Evolutionary conservation across 2,888 invertebrate genomes (phyloP), one percentile per base, ranked within the genome.

Genomic region (Caenorhabditis japonica): DNA sequence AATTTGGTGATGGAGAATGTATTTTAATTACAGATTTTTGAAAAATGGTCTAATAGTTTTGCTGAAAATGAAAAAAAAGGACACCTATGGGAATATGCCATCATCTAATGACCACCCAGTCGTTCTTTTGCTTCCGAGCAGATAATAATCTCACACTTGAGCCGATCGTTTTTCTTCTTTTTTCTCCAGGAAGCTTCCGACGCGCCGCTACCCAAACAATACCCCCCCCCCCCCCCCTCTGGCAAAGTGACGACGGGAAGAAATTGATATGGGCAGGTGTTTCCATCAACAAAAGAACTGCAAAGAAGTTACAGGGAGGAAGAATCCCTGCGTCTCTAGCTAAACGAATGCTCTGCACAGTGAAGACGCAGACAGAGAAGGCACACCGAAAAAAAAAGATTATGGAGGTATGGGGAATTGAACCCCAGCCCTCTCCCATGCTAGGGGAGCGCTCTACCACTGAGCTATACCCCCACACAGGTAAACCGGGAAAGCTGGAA

Each of bases 371-470:
- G n/a, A n/a, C n/a, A n/a, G n/a, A n/a, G n/a, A n/a, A n/a, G n/a
- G n/a, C n/a, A n/a, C n/a, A n/a, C n/a, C n/a, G n/a, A n/a, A 38
- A 33, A 51, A 69, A 51, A 69, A 69, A 30, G 19, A 39, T 71
- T 60, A 39, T 78, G 78, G 78, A 80, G 76, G 73, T 76, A 80
- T 80, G 69, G 79, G 79, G 79, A 79, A 80, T 80, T 77, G 78
- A 80, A 80, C 78, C 78, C 80, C 80, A 80, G 81, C 72, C 78
- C 76, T 81, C 79, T 81, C 80, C 77, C 80, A 81, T 81, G 80
- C 81, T 81, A 80, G 80, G 79, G 77, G 79, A 81, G 81, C 81
- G 81, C 81, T 79, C 80, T 81, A 81, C 79, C 80, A 77, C 81
- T 81, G 81, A 81, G 78, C 81, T 81, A 81, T 78, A 77, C 71